Percentiles rank a stretch among this genome's conserved stretches.
Conservation (phyloP, 2,888 invertebrate species). For the Harpalus rubripes region DNA sequence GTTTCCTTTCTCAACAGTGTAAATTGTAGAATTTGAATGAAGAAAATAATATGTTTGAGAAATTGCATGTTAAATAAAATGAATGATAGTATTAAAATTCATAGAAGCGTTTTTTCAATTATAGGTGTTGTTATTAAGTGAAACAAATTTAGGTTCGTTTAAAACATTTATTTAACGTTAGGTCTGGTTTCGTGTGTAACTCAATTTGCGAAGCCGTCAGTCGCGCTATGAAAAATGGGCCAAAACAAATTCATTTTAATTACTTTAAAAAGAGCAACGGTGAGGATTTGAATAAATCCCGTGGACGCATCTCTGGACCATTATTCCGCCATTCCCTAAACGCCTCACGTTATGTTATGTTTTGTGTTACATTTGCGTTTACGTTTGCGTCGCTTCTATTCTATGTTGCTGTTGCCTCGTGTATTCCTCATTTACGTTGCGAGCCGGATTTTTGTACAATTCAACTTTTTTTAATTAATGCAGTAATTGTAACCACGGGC, state of each 20-base stretch:
- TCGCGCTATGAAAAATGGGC: constrained; percentile 59
- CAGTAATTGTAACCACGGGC: constrained; percentile 43
- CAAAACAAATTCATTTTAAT: constrained; percentile 64
- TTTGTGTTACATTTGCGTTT: neutral
- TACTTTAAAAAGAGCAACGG: constrained; percentile 58
- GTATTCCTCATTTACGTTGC: neutral
- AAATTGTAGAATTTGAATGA: neutral
- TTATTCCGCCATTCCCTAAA: constrained; percentile 40
- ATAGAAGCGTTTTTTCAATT: constrained; percentile 35
- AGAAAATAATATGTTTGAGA: neutral
- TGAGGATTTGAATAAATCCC: constrained; percentile 59
- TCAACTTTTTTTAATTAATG: constrained; percentile 51
- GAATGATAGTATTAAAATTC: constrained; percentile 18
- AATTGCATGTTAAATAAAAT: neutral
- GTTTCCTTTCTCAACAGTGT: neutral
- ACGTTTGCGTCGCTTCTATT: too few relatives aligned
- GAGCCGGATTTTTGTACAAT: constrained; percentile 24
- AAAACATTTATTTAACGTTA: constrained; percentile 40
- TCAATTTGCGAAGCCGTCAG: constrained; percentile 47
- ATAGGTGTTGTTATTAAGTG: constrained; percentile 22
- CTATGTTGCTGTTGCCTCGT: neutral
- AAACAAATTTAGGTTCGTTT: constrained; percentile 43
- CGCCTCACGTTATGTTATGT: constrained; percentile 22
- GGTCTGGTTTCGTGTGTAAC: constrained; percentile 26
- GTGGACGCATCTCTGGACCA: constrained; percentile 25